Base-by-base conservation (phyloP, 2,797 vertebrate genomes). In the Meriones psammophilus region DNA sequence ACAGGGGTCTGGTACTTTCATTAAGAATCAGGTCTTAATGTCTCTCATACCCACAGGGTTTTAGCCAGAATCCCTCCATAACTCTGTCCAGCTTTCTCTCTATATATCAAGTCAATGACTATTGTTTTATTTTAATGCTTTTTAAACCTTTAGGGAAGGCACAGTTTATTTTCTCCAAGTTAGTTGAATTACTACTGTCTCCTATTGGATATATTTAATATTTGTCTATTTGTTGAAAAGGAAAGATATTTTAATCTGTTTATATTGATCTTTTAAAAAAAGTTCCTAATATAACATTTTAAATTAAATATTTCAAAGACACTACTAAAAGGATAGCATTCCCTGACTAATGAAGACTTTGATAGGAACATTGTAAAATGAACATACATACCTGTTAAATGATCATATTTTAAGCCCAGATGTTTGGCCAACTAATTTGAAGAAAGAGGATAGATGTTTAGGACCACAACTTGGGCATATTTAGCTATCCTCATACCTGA, bases 21-120 rank as follows among this genome's bases (percentile, higher is more conserved):
- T 84, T 69, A 96, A 74, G 88, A 96, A 94, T 94, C 50, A 94
- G 62, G 64, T 92, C 92, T 84, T 93, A 96, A 92, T 83, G 73
- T 96, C 24, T 5, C 77, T 86, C 46, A 91, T 68, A 84, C 77
- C 87, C 36, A 46, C 10, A 71, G 36, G 84, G 80, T 87, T 93
- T 83, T 96, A 95, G 64, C 77, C 28, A 78, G 80, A 26, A 10
- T 94, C 14, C 92, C 33, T 60, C 62, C 46, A 80, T 58, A 94
- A 89, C 46, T 92, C 85, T 94, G 39, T 90, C 74, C 93, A 95
- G 24, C 36, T 26, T 69, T 95, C 30, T 87, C 30, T 74, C 33
- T 89, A 14, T 80, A 54, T 92, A 58, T 58, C 58, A 66, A 78
- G 62, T 88, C 64, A 66, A 12, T 90, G 46, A 58, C 42, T 12